Base-by-base conservation (phyloP, 2,113 vertebrate genomes). In the Pampusana beccarii region DNA sequence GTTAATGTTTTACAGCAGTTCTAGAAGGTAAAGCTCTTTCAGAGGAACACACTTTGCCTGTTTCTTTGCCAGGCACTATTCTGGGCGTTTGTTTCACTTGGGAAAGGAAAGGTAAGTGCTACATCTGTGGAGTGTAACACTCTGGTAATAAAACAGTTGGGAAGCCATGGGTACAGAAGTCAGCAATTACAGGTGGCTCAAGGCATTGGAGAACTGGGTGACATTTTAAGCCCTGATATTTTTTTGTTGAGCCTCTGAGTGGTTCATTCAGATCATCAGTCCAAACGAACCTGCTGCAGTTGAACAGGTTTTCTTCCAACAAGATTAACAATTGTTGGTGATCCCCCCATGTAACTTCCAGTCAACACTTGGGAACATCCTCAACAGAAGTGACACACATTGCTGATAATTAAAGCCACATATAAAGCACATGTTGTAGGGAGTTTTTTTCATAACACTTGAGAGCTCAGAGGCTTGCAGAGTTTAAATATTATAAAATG, bases 31-130 rank as follows among this genome's bases (percentile, higher is more conserved):
- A 58, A 78, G 33, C 36, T 89, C 44, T 62, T 50, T 48, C 50
- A 53, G 50, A 82, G 25, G 20, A 80, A 38, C 8, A 14, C 8
- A 8, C n/a, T 42, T 86, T 56, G 46, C 77, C 75, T 29, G 16
- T 20, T 66, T 84, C 46, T 92, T 91, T 73, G 46, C 48, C 60
- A 26, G 71, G 38, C 71, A 20, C 34, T 57, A 1, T 57, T 83
- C 51, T 36, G 23, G 11, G 18, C 18, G 31, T 86, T 83, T 53
- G 13, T 84, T 84, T 94, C 65, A 54, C 72, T 48, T 91, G 57
- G 80, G 69, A 54, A 92, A 89, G 57, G 58, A 69, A 57, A 87
- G 78, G 78, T 72, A 94, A 96, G 81, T 56, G 54, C 36, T 70
- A 29, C 51, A 15, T 69, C 46, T 67, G 69, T 2, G 5, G 26